These are phyloP conservation scores for Tribolium madens DNA, from an alignment of 1,140 invertebrate species.

Conservation along the genomic window DNA sequence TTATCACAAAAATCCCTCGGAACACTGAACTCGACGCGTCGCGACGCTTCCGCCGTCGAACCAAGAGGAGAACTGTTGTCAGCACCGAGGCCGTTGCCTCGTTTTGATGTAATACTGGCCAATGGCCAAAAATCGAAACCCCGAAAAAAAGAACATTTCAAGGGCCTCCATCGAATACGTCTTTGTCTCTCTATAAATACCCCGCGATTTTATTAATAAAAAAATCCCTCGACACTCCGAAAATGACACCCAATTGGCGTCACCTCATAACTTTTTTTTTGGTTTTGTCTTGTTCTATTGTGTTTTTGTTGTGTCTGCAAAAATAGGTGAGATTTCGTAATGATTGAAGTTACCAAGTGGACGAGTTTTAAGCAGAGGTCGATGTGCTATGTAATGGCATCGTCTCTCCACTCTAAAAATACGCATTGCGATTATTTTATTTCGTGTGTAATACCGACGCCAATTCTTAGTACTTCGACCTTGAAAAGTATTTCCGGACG, in stretches of 20 bases:
- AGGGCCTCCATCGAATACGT: constrained; percentile 7
- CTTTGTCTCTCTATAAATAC: not conserved
- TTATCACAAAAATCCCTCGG: constrained; percentile 9
- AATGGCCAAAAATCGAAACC: constrained; percentile 37
- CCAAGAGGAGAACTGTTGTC: constrained; percentile 35
- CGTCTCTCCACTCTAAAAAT: constrained; percentile 18
- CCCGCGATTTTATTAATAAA: not conserved
- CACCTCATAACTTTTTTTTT: too few species aligned
- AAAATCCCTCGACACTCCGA: not conserved
- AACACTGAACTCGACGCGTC: constrained; percentile 37
- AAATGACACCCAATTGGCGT: not conserved
- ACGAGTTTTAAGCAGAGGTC: constrained; percentile 19
- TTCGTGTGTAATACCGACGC: constrained; percentile 27
- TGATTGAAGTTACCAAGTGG: constrained; percentile 37
- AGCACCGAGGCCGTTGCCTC: constrained; percentile 41
- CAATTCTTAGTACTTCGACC: constrained; percentile 19
- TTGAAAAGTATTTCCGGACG: constrained; percentile 37
- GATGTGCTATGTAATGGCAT: constrained; percentile 30
- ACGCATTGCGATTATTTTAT: constrained; percentile 31
- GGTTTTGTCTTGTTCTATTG: not conserved
- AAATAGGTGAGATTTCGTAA: constrained; percentile 29
- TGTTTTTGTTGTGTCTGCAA: constrained; percentile 15
- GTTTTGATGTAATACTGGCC: constrained; percentile 45
- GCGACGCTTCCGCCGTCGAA: constrained; percentile 39
- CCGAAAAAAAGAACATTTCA: constrained; percentile 28